Conservation (phyloP, 2,888 invertebrate genomes). For the Synanthedon formicaeformis region DNA sequence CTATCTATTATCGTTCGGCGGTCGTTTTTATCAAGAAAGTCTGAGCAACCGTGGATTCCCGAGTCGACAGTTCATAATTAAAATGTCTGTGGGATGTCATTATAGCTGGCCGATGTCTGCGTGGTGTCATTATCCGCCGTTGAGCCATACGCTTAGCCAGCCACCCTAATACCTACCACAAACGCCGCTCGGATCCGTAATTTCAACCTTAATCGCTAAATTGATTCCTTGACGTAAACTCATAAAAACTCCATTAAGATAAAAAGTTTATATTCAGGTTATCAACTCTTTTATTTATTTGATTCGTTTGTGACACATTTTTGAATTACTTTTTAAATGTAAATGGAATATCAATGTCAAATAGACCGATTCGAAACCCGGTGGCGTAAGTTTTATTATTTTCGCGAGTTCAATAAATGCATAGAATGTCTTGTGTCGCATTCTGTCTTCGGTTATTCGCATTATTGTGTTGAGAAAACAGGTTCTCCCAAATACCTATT, state of each 20-base stretch:
- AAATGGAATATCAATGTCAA: too few relatives aligned
- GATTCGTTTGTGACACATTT: too few relatives aligned
- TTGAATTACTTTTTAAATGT: too few relatives aligned
- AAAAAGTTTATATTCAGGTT: slow-evolving; percentile 15
- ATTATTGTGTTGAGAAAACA: too few relatives aligned
- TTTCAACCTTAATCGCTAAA: slow-evolving; percentile 50
- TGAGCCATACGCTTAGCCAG: slow-evolving; percentile 18
- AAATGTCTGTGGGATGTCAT: slow-evolving; percentile 60
- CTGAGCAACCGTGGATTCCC: slow-evolving; percentile 33
- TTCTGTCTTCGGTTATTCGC: too few relatives aligned
- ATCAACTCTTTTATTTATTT: neutral
- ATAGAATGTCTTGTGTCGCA: too few relatives aligned
- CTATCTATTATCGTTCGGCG: slow-evolving; percentile 47
- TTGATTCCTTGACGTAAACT: slow-evolving; percentile 48
- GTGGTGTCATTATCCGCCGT: slow-evolving; percentile 44
- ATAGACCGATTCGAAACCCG: too few relatives aligned
- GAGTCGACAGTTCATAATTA: slow-evolving; percentile 63
- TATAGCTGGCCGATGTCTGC: slow-evolving; percentile 39
- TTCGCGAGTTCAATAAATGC: too few relatives aligned
- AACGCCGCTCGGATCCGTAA: slow-evolving; percentile 1
- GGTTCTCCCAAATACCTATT: too few relatives aligned
- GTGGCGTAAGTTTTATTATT: too few relatives aligned
- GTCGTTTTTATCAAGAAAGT: slow-evolving; percentile 45
- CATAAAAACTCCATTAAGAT: slow-evolving; percentile 34
- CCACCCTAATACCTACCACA: too few relatives aligned